Evolutionary conservation across 2,797 vertebrate genomes (phyloP), one percentile per base, ranked within the genome.

Genomic region (Manis javanica): DNA sequence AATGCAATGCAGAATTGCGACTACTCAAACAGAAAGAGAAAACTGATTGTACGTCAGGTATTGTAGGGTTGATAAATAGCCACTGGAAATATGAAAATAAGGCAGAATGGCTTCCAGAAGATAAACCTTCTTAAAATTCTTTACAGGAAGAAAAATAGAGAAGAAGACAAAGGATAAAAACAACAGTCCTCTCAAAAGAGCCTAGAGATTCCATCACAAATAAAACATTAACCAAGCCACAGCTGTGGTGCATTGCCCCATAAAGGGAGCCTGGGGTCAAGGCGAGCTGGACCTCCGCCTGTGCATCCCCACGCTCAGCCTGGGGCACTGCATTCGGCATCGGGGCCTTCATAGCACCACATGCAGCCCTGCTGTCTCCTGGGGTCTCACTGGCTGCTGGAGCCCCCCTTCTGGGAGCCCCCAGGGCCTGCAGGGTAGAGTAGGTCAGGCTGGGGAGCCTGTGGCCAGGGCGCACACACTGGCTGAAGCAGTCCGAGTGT

Each of bases 201-300:
- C 55, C 51, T 11, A 13, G 42, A 49, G 49, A 9, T 7, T 21
- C 34, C 66, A 74, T 51, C 57, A 26, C 55, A n/a, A n/a, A 42
- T 19, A 34, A 39, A 51, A 29, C 13, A 21, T 29, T 1, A 53
- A 39, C 57, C 5, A 0, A 0, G 6, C 1, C 51, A 49, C 4
- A 12, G 7, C 5, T 0, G 4, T 1, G 3, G 9, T 0, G 10
- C 5, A 1, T 24, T 4, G 1, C 0, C 9, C 5, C 3, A 13
- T 0, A 18, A 31, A 2, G 31, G 6, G 51, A 7, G 6, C 1
- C 11, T 0, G 0, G 11, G 39, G 16, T 12, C 4, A 1, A 0
- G 24, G n/a, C 0, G 26, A 14, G 26, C 1, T 1, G 14, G 46
- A 23, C 11, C 1, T 0, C 57, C 4, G 19, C 0, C 53, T 57